Percentiles rank a stretch among this genome's conserved stretches.
These are phyloP conservation scores for Cosmia trapezina DNA, from an alignment of 2,888 invertebrate species.

Conservation along the genomic window DNA sequence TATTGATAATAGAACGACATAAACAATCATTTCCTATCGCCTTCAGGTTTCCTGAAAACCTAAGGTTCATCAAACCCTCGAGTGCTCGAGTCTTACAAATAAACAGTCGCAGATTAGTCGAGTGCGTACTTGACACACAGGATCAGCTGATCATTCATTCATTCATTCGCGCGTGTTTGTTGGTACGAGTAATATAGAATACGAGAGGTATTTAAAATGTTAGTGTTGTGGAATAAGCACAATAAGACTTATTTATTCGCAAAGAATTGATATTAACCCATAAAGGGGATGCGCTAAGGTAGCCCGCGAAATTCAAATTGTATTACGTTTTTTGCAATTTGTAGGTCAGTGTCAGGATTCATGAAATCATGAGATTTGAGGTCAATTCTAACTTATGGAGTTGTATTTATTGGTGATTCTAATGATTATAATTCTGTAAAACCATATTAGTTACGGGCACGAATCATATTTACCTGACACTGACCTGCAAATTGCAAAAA, in stretches of 20 bases:
- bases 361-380: too few relatives aligned
- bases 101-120: constrained; percentile 46
- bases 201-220: not conserved
- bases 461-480: too few relatives aligned
- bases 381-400: too few relatives aligned
- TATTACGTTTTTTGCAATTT: too few relatives aligned
- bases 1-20: too few relatives aligned
- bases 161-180: constrained; percentile 28
- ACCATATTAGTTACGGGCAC: too few relatives aligned
- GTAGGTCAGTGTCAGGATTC: too few relatives aligned
- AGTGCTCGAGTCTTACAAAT: constrained; percentile 32
- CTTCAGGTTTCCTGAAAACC: constrained; percentile 24
- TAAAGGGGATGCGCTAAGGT: too few relatives aligned
- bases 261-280: not conserved
- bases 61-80: constrained; percentile 52
- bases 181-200: not conserved
- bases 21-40: constrained; percentile 5
- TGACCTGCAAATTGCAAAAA: too few relatives aligned
- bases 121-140: constrained; percentile 49
- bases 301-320: too few relatives aligned
- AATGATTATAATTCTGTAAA: too few relatives aligned
- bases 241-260: not conserved
- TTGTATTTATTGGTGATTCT: too few relatives aligned
- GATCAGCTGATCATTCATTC: constrained; percentile 59
- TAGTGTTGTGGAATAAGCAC: not conserved